Evolutionary conservation across 2,113 vertebrate genomes (phyloP).

Genomic region (Scopus umbretta): DNA sequence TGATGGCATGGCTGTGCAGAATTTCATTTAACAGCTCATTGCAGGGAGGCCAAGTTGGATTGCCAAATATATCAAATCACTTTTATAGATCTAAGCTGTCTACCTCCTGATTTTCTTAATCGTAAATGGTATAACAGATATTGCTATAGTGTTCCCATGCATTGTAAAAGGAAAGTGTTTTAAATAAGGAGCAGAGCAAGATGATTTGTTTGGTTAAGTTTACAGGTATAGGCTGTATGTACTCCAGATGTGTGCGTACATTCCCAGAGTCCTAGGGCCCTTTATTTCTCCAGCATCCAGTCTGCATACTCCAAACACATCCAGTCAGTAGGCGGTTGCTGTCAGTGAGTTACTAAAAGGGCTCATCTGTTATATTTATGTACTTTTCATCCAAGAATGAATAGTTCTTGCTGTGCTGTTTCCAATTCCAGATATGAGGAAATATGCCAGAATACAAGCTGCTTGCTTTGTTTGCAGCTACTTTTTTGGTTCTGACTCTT

Average conservation of each 20-base stretch:
- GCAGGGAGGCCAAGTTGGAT: slow-evolving; percentile 41
- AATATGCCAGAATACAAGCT: slow-evolving; percentile 3
- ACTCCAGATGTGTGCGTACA: slow-evolving; percentile 70
- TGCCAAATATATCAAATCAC: slow-evolving; percentile 60
- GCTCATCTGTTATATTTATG: slow-evolving; percentile 32
- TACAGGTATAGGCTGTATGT: slow-evolving; percentile 59
- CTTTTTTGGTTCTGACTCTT: slow-evolving; percentile 6
- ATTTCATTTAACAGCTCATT: slow-evolving; percentile 68
- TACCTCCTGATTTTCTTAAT: slow-evolving; percentile 69
- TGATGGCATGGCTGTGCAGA: slow-evolving; percentile 54
- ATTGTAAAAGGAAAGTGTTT: slow-evolving; percentile 73
- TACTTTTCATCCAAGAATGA: slow-evolving; percentile 30
- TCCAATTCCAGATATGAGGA: not conserved
- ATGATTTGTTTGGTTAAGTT: slow-evolving; percentile 71
- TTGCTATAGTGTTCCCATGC: slow-evolving; percentile 53
- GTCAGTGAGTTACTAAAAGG: slow-evolving; percentile 28
- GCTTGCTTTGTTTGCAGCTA: slow-evolving; percentile 30
- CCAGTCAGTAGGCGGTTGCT: not conserved
- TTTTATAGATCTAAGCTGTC: slow-evolving; percentile 71
- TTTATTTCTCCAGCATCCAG: slow-evolving; percentile 31
- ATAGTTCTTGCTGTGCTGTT: not conserved
- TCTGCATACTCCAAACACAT: not conserved
- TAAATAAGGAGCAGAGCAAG: slow-evolving; percentile 66
- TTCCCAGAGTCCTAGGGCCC: not conserved
- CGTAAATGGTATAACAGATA: slow-evolving; percentile 63